phyloP scores from a whole-genome alignment of 2,888 invertebrate genomes.

The Julus scanicus region DNA sequence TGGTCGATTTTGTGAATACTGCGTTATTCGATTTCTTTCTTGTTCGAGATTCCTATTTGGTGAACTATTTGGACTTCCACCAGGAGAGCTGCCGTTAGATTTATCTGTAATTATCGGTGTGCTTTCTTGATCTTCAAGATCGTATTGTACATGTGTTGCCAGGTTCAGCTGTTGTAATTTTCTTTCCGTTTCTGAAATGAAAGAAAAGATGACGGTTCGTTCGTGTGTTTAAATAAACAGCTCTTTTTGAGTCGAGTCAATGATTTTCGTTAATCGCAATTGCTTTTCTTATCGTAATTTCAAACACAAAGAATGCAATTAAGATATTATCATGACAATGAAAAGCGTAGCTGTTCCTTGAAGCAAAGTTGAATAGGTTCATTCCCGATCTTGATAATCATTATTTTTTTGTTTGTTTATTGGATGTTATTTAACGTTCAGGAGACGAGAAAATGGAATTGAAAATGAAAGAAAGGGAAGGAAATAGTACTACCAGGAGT shows the following conservation, averaged over 20 bases:
- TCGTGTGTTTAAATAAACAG: background rate
- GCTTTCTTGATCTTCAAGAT: slow-evolving; percentile 57
- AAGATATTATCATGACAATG: background rate
- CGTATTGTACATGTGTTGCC: slow-evolving; percentile 58
- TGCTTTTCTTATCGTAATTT: background rate
- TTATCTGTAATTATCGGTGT: slow-evolving; percentile 57
- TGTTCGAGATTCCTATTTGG: slow-evolving; percentile 50
- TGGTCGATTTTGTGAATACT: slow-evolving; percentile 49
- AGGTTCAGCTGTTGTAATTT: slow-evolving; percentile 58
- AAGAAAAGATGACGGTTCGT: background rate
- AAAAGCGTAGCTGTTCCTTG: background rate
- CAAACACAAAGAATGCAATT: background rate
- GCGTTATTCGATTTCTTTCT: slow-evolving; percentile 10
- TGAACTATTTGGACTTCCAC: slow-evolving; percentile 51
- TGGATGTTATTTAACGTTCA: too few relatives aligned
- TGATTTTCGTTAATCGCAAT: background rate
- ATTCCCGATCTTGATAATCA: too few relatives aligned
- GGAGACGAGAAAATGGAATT: too few relatives aligned
- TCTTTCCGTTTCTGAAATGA: slow-evolving; percentile 58
- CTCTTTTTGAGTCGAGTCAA: background rate
- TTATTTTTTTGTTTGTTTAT: too few relatives aligned
- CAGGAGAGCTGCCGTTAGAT: slow-evolving; percentile 56
- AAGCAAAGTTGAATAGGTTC: background rate
- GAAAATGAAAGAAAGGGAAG: background rate
- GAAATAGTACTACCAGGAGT: background rate